Evolutionary conservation across 2,888 invertebrate genomes (phyloP), one percentile per base, ranked within the genome.

Genomic region (Pyrrhosoma nymphula): DNA sequence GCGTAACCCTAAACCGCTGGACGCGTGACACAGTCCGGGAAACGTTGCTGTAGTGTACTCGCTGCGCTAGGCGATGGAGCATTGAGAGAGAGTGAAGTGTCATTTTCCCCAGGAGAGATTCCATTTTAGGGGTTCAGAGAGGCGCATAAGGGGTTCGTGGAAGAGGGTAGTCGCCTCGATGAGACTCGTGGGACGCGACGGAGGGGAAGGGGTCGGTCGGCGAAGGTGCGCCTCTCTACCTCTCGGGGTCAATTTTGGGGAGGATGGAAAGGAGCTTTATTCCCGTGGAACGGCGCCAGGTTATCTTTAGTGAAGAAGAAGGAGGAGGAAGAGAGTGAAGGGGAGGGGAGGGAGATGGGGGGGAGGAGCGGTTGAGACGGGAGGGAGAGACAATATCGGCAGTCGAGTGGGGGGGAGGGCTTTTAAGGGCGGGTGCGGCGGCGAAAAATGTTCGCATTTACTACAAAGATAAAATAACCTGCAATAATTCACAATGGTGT

Each of bases 301-400:
- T 89, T 89, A 89, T 89, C 89, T 89, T 89, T 89, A 89, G 89
- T 55, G 89, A 12, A 26, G 69, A 20, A 26, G 69, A 26, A 69
- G 26, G 69, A 69, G 26, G 16, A 26, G 69, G 69, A 69, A 12
- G 69, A 69, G 26, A 69, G 69, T 14, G 20, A 20, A 60, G 16
- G 60, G 60, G 20, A 2, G 60, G 0, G 18, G 60, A 60, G 4
- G 69, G 26, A 20, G 26, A 20, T 1, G 12, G 23, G 12, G 3
- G 60, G 1, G 60, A 60, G 26, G 26, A 10, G n/a, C 4, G 26
- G 10, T 16, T 20, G 20, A n/a, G 69, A n/a, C 69, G 69, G 69
- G 69, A n/a, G 69, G 69, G 69, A 69, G 69, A n/a, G 4, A 10
- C 69, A 26, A 26, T 4, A 20, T 20, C 26, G 69, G 69, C 12